Evolutionary conservation across 2,888 invertebrate species (phyloP).

Genomic region (Xanthostigma xanthostigma): DNA sequence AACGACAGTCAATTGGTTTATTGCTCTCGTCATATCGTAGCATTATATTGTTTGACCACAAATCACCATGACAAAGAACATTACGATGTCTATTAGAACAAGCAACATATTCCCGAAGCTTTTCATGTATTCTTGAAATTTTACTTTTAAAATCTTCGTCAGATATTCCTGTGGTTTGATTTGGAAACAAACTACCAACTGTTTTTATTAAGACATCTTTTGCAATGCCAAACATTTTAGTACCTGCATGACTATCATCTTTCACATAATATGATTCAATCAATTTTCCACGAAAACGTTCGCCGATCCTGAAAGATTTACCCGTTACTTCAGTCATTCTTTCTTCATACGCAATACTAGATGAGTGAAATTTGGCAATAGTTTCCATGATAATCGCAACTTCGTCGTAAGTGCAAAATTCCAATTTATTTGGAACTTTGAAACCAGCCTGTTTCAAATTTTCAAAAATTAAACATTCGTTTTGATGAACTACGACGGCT

Average conservation of each 20-base stretch:
- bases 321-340: constrained; percentile 11
- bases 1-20: constrained; percentile 18
- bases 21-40: constrained; percentile 17
- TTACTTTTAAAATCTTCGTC: constrained; percentile 9
- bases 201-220: constrained; percentile 20
- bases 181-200: constrained; percentile 14
- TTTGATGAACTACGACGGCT: constrained; percentile 21
- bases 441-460: constrained; percentile 24
- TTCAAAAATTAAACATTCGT: constrained; percentile 26
- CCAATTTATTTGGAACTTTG: constrained; percentile 15
- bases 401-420: constrained; percentile 18
- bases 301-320: constrained; percentile 14
- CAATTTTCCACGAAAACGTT: constrained; percentile 20
- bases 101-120: constrained; percentile 20
- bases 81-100: constrained; percentile 26
- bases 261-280: constrained; percentile 27
- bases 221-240: constrained; percentile 20
- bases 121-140: constrained; percentile 5
- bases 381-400: constrained; percentile 19
- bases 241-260: constrained; percentile 17
- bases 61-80: constrained; percentile 22
- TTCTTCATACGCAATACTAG: constrained; percentile 25
- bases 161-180: constrained; percentile 1
- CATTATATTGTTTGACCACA: constrained; percentile 22
- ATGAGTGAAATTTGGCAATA: constrained; percentile 25